Percentiles rank a stretch among this genome's conserved stretches.
Evolutionary conservation across 2,113 vertebrate genomes (phyloP).

Genomic region (Odocoileus virginianus): DNA sequence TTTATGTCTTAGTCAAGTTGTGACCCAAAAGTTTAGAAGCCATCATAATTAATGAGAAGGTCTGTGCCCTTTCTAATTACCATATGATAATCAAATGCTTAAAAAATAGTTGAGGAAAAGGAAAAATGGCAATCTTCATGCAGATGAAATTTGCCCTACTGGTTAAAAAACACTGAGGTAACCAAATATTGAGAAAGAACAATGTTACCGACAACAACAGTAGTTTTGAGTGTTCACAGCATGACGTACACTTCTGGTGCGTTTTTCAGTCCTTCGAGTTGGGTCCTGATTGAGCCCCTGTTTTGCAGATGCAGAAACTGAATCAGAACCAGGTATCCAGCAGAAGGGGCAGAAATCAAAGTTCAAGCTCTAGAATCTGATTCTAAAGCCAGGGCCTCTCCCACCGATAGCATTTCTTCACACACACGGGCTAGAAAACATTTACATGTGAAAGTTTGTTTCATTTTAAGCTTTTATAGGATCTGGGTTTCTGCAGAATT

Average conservation of each 20-base stretch:
- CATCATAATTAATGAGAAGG: not conserved
- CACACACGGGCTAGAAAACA: not conserved
- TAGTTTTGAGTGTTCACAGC: not conserved
- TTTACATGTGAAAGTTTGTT: not conserved
- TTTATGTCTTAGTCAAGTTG: not conserved
- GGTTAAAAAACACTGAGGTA: not conserved
- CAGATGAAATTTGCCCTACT: not conserved
- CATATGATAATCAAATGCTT: not conserved
- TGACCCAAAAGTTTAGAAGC: not conserved
- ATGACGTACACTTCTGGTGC: too few relatives aligned
- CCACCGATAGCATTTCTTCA: not conserved
- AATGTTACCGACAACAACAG: not conserved
- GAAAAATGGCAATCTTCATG: not conserved
- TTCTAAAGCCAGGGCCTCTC: not conserved
- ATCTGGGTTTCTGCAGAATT: not conserved
- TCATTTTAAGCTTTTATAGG: not conserved
- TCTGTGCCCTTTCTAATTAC: not conserved
- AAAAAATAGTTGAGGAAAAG: not conserved
- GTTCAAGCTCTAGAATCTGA: not conserved
- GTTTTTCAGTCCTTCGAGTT: not conserved
- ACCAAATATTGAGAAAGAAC: not conserved
- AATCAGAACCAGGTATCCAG: too few relatives aligned
- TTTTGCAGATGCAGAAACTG: not conserved
- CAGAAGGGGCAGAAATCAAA: not conserved
- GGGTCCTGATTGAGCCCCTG: not conserved